Evolutionary conservation across 2,113 vertebrate genomes (phyloP), one percentile per base, ranked within the genome.

Genomic region (Prolemur simus): DNA sequence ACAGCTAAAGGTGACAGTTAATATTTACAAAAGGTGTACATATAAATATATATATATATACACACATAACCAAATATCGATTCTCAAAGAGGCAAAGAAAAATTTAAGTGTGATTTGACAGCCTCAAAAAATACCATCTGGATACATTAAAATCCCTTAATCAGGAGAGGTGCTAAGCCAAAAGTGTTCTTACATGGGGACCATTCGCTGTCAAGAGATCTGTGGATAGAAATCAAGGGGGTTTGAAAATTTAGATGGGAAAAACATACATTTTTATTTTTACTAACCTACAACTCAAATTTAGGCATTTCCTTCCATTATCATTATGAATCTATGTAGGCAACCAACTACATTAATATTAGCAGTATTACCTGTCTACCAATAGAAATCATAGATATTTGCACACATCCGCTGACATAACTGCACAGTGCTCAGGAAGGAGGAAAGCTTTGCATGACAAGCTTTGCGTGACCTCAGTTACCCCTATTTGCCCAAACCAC

Each of bases 1-100:
- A 88, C 3, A 82, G 52, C 14, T 87, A 84, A 82, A 94, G 69
- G 47, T 54, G 66, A 85, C 58, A 96, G 83, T 83, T 82, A 87
- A 60, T 89, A 84, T 95, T 93, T 89, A 94, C 20, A 87, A 95
- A 96, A 89, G 23, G 15, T 34, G 32, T 29, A 32, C 17, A 13
- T 4, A 42, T 39, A 37, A n/a, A 32, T 64, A 88, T 52, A 52
- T 52, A 14, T 52, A 52, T 52, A 52, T 52, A 54, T 4, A 49
- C 47, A 56, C 54, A 56, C 54, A 56, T 56, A 47, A 47, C 23
- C 27, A 91, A 81, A 89, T 23, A 93, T 80, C 37, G 71, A 29
- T 93, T 20, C 15, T 93, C 32, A 20, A 80, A 76, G 42, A 77
- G 49, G 47, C 73, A 95, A 96, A 69, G 25, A 84, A 85, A 86